Evolutionary conservation across 1,140 invertebrate genomes (phyloP).

Genomic region (Drosophila chauvacae): DNA sequence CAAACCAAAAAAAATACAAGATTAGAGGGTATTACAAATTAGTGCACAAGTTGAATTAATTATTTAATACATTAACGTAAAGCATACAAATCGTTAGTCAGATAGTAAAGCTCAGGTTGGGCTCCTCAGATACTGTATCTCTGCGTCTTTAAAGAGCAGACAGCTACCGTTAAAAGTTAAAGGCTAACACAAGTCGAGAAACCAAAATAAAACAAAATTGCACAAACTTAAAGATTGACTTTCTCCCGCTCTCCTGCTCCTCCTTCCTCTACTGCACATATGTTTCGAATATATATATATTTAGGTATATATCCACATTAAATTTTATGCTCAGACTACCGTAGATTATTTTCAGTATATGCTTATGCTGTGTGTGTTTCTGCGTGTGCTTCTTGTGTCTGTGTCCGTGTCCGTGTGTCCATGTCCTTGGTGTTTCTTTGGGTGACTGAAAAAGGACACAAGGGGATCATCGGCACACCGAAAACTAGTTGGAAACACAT

Average conservation of each 20-base stretch:
- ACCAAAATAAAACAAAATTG: slow-evolving; percentile 22
- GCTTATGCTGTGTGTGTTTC: slow-evolving; percentile 40
- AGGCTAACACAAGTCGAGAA: slow-evolving; percentile 25
- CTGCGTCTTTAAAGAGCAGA: slow-evolving; percentile 21
- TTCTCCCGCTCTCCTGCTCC: slow-evolving; percentile 10
- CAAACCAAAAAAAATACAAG: slow-evolving; percentile 1
- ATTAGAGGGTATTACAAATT: slow-evolving; percentile 31
- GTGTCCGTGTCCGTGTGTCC: slow-evolving; percentile 27
- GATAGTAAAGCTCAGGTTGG: slow-evolving; percentile 55
- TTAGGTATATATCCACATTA: slow-evolving; percentile 59
- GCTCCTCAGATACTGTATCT: slow-evolving; percentile 45
- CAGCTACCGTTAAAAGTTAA: slow-evolving; percentile 24
- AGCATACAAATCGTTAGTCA: slow-evolving; percentile 56
- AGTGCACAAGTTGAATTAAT: slow-evolving; percentile 33
- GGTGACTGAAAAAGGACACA: slow-evolving; percentile 32
- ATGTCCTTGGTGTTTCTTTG: slow-evolving; percentile 19
- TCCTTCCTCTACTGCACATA: slow-evolving; percentile 44
- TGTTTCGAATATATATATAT: slow-evolving; percentile 50
- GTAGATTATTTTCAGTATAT: slow-evolving; percentile 74
- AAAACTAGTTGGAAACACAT: slow-evolving; percentile 34
- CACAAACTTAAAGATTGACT: slow-evolving; percentile 36
- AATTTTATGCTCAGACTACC: slow-evolving; percentile 77
- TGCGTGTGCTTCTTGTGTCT: slow-evolving; percentile 26
- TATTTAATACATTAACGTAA: slow-evolving; percentile 43
- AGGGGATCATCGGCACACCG: slow-evolving; percentile 9